Evolutionary conservation across 2,113 vertebrate genomes (phyloP).

Genomic region (Probosciger aterrimus): DNA sequence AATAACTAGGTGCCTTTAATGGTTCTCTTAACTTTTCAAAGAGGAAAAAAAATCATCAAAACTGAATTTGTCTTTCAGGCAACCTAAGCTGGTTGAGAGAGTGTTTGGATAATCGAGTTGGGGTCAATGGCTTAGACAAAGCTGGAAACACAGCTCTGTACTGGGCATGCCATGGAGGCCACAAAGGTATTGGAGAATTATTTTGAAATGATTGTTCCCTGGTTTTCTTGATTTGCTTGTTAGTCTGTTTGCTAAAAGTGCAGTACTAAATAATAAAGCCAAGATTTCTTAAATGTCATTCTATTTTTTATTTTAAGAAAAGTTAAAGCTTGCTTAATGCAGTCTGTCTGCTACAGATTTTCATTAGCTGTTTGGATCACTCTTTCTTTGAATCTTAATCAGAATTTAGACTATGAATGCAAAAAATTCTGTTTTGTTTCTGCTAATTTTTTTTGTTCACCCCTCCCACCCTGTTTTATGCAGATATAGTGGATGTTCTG

Average conservation of each 20-base stretch:
- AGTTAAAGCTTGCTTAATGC: background rate
- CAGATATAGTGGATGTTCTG: constrained; percentile 94
- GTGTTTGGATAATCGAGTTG: constrained; percentile 95
- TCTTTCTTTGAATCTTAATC: background rate
- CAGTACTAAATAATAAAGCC: background rate
- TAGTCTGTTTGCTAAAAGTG: background rate
- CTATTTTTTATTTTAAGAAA: background rate
- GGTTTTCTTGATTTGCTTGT: background rate
- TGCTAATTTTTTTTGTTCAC: background rate
- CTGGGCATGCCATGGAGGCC: constrained; percentile 95
- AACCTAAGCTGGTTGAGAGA: constrained; percentile 96
- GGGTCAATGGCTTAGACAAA: constrained; percentile 95
- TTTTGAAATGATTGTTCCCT: background rate
- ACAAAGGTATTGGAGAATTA: constrained; percentile 81
- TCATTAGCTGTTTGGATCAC: background rate
- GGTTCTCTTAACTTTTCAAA: background rate
- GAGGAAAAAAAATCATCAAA: background rate
- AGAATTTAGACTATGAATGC: background rate
- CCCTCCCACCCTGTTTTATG: background rate
- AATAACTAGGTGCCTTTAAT: background rate
- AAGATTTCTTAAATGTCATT: background rate
- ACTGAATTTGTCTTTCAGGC: constrained; percentile 73
- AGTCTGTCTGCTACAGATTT: background rate
- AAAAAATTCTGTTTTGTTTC: background rate
- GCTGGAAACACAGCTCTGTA: constrained; percentile 96